Conservation (phyloP, 2,888 invertebrate species). For the Acronicta aceris region DNA sequence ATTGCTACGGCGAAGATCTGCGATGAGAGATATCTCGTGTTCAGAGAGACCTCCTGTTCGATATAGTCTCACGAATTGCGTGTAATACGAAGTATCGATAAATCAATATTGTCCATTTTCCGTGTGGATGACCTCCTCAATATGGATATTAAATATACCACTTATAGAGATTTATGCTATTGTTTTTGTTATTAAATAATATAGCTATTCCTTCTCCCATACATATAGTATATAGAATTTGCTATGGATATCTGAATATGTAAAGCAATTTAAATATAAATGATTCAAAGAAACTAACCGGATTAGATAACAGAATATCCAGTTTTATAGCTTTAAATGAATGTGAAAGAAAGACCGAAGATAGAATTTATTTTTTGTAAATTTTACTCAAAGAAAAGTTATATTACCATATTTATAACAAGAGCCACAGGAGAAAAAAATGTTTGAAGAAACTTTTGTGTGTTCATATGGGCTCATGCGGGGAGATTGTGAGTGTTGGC, state of each 20-base stretch:
- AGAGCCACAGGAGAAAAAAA: too few relatives aligned
- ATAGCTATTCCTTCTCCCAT: neutral
- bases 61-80: slow-evolving; percentile 55
- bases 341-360: slow-evolving; percentile 11
- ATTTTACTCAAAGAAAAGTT: too few relatives aligned
- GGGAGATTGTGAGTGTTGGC: too few relatives aligned
- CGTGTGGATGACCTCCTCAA: slow-evolving; percentile 36
- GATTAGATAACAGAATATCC: neutral
- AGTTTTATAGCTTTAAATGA: slow-evolving; percentile 8
- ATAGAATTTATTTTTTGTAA: neutral
- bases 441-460: too few relatives aligned
- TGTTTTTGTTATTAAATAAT: slow-evolving; percentile 6
- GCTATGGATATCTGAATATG: neutral
- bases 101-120: slow-evolving; percentile 43
- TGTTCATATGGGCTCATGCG: too few relatives aligned
- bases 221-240: neutral
- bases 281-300: slow-evolving; percentile 7
- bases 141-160: slow-evolving; percentile 24
- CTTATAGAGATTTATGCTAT: slow-evolving; percentile 12
- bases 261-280: neutral
- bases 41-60: slow-evolving; percentile 43
- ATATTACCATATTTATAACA: too few relatives aligned
- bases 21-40: slow-evolving; percentile 44
- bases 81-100: slow-evolving; percentile 45
- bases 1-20: slow-evolving; percentile 28